Percentiles rank a stretch among this genome's conserved stretches.
These are phyloP conservation scores for Coleophora flavipennella DNA, from an alignment of 2,888 invertebrate genomes.

Conservation along the genomic window DNA sequence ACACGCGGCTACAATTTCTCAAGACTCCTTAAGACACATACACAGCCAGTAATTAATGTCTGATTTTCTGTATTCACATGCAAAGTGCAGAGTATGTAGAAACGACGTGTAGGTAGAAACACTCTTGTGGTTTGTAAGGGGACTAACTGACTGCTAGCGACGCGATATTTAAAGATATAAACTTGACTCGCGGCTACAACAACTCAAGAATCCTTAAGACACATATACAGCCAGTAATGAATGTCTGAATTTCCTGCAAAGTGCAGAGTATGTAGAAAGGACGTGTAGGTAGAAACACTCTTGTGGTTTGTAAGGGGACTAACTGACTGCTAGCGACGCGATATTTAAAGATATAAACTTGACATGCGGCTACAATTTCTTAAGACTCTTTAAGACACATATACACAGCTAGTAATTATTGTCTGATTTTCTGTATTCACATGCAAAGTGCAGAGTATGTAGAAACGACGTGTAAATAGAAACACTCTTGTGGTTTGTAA, in stretches of 20 bases:
- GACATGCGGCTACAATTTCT: background rate
- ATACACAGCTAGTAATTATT: slow-evolving; percentile 1
- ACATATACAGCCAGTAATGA: slow-evolving; percentile 2
- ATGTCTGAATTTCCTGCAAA: slow-evolving; percentile 11
- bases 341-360: too few relatives aligned
- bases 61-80: slow-evolving; percentile 14
- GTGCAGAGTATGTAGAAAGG: slow-evolving; percentile 4
- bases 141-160: too few relatives aligned
- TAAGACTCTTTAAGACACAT: slow-evolving; percentile 1
- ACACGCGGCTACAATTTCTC: background rate
- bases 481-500: too few relatives aligned
- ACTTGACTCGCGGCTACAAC: background rate
- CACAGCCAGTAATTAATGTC: slow-evolving; percentile 2
- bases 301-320: too few relatives aligned
- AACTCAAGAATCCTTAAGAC: background rate
- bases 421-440: slow-evolving; percentile 11
- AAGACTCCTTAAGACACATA: slow-evolving; percentile 1
- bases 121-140: too few relatives aligned
- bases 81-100: slow-evolving; percentile 10
- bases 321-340: too few relatives aligned
- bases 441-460: slow-evolving; percentile 14
- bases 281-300: too few relatives aligned
- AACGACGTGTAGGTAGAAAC: too few relatives aligned
- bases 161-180: too few relatives aligned
- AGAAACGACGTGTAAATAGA: too few relatives aligned